Evolutionary conservation across 2,113 vertebrate species (phyloP).

Genomic region (Gambusia holbrooki): DNA sequence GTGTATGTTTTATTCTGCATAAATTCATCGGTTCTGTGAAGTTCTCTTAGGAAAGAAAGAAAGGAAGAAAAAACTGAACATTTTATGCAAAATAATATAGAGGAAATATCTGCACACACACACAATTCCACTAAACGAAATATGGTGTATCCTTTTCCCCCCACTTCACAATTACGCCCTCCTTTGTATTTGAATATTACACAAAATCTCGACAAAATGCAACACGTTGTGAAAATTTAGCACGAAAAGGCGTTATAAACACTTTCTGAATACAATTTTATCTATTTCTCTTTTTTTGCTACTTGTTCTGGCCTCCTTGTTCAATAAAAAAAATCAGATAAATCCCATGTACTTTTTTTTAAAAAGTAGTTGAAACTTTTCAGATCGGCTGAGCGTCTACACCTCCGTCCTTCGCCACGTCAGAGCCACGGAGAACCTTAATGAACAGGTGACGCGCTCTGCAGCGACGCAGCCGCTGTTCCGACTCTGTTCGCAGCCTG

Average conservation of each 20-base stretch:
- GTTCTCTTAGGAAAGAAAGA: too few relatives aligned
- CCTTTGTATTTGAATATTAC: not conserved
- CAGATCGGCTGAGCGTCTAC: not conserved
- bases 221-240: too few relatives aligned
- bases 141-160: not conserved
- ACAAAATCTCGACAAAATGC: not conserved
- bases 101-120: too few relatives aligned
- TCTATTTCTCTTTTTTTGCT: not conserved
- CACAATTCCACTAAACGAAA: too few relatives aligned
- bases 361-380: not conserved
- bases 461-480: conserved; percentile 31
- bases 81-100: too few relatives aligned
- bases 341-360: not conserved
- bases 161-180: not conserved
- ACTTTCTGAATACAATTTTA: not conserved
- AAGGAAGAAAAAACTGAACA: too few relatives aligned
- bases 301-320: not conserved
- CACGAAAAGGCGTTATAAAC: too few relatives aligned
- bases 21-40: too few relatives aligned
- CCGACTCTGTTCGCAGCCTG: conserved; percentile 32
- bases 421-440: conserved; percentile 50
- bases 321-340: not conserved
- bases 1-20: too few relatives aligned
- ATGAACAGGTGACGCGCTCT: conserved; percentile 68
- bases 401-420: conserved; percentile 44